Evolutionary conservation across 35 echinoderm and acorn worm genomes (phyloP).

Genomic region (Lytechinus pictus): DNA sequence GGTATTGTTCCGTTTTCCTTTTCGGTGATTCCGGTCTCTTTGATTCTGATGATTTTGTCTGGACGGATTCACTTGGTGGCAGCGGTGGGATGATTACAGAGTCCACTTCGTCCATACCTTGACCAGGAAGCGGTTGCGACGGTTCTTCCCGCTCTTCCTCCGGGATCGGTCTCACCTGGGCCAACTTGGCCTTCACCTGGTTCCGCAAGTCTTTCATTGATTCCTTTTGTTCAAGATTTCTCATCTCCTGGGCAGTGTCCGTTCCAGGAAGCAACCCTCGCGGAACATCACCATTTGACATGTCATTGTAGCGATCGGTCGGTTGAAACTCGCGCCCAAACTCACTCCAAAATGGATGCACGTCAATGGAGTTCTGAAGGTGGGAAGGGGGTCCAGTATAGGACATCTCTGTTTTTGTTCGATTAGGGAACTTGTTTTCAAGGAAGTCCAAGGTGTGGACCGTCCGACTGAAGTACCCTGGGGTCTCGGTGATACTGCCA

Average conservation of each 20-base stretch:
- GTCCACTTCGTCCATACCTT: slow-evolving; percentile 11
- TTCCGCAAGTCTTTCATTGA: slow-evolving; percentile 69
- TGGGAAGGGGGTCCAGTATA: slow-evolving; percentile 95
- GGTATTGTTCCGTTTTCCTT: background rate
- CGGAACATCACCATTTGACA: slow-evolving; percentile 58
- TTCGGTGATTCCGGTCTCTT: background rate
- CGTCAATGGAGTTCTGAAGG: slow-evolving; percentile 80
- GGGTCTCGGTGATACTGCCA: slow-evolving; percentile 62
- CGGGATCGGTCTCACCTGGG: slow-evolving; percentile 47
- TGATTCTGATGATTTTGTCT: background rate
- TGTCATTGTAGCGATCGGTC: slow-evolving; percentile 59
- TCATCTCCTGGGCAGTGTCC: slow-evolving; percentile 77
- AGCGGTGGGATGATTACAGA: background rate
- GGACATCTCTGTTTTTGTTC: slow-evolving; percentile 82
- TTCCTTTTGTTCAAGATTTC: slow-evolving; percentile 85
- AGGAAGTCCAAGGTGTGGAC: slow-evolving; percentile 75
- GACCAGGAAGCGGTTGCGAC: background rate
- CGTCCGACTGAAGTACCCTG: slow-evolving; percentile 83
- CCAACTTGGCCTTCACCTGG: slow-evolving; percentile 69
- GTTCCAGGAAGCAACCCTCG: slow-evolving; percentile 71
- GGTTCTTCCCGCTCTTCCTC: slow-evolving; percentile 52
- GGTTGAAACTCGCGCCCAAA: slow-evolving; percentile 70
- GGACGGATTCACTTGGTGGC: background rate
- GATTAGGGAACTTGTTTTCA: slow-evolving; percentile 32
- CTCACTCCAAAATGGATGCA: slow-evolving; percentile 88